phyloP scores from a whole-genome alignment of 1,140 invertebrate species.

The Drosophila kurseongensis region DNA sequence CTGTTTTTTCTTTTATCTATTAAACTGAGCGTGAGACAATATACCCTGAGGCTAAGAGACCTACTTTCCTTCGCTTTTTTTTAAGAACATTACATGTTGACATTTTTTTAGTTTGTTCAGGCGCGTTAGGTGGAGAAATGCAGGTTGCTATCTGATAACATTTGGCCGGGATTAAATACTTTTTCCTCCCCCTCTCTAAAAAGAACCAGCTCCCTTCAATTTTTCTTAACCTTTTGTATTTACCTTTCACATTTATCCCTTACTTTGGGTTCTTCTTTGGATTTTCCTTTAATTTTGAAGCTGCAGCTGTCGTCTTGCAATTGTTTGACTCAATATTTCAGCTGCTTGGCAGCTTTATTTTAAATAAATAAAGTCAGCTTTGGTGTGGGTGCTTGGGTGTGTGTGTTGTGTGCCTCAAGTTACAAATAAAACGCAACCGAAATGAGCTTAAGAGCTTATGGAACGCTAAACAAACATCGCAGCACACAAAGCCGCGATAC shows the following conservation, averaged over 20 bases:
- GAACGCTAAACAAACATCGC: conserved; percentile 80
- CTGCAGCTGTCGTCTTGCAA: conserved; percentile 57
- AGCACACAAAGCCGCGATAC: conserved; percentile 74
- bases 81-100: neutral
- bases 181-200: neutral
- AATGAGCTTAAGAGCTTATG: conserved; percentile 82
- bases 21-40: neutral
- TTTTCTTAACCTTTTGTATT: neutral
- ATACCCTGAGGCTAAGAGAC: neutral
- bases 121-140: neutral
- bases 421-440: conserved; percentile 82
- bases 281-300: conserved; percentile 37
- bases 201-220: neutral
- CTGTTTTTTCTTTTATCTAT: neutral
- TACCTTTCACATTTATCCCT: neutral
- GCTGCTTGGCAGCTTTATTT: conserved; percentile 71
- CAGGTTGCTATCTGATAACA: conserved; percentile 3
- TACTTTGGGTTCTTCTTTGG: neutral
- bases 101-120: neutral
- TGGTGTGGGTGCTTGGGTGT: conserved; percentile 13
- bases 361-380: conserved; percentile 69
- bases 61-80: neutral
- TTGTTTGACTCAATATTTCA: conserved; percentile 77
- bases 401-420: conserved; percentile 62
- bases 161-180: conserved; percentile 15